Percentiles rank a stretch among this genome's conserved stretches.
phyloP scores from a whole-genome alignment of 1,140 invertebrate genomes.

The Himalopsyche phryganea region DNA sequence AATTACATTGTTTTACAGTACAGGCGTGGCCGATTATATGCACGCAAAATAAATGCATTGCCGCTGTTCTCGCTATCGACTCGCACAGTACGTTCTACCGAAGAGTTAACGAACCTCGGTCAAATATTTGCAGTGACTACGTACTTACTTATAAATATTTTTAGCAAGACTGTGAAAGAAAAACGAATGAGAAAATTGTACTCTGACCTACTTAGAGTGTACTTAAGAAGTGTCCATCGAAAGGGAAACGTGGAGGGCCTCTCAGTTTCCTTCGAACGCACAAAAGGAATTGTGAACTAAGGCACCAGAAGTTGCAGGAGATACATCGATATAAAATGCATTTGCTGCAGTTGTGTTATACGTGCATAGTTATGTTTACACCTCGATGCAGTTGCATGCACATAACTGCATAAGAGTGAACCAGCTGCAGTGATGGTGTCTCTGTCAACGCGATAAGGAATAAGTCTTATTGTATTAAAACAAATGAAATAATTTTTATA shows the following conservation, averaged over 20 bases:
- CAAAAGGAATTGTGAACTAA: slow-evolving; percentile 34
- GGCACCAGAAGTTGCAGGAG: slow-evolving; percentile 30
- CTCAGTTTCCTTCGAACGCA: slow-evolving; percentile 34
- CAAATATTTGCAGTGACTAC: too few relatives aligned
- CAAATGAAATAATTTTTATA: too few relatives aligned
- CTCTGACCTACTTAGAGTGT: slow-evolving; percentile 5
- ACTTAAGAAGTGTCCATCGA: slow-evolving; percentile 20
- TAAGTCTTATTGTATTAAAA: too few relatives aligned
- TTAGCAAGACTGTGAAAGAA: too few relatives aligned
- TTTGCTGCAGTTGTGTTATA: slow-evolving; percentile 21
- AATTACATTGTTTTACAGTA: too few relatives aligned
- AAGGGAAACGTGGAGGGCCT: slow-evolving; percentile 33
- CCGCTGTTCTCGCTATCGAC: too few relatives aligned
- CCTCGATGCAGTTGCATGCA: slow-evolving; percentile 18
- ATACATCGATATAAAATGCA: slow-evolving; percentile 29
- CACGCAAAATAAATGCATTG: too few relatives aligned
- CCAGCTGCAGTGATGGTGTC: slow-evolving; percentile 1
- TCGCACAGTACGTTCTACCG: too few relatives aligned
- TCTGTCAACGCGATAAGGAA: slow-evolving; percentile 1
- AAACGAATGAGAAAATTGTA: not conserved
- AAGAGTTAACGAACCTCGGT: too few relatives aligned
- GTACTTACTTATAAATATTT: too few relatives aligned
- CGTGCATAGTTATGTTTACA: slow-evolving; percentile 19
- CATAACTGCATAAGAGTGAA: not conserved
- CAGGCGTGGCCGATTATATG: too few relatives aligned